Conservation (phyloP, 2,797 vertebrate genomes). For the Malurus splendens region DNA sequence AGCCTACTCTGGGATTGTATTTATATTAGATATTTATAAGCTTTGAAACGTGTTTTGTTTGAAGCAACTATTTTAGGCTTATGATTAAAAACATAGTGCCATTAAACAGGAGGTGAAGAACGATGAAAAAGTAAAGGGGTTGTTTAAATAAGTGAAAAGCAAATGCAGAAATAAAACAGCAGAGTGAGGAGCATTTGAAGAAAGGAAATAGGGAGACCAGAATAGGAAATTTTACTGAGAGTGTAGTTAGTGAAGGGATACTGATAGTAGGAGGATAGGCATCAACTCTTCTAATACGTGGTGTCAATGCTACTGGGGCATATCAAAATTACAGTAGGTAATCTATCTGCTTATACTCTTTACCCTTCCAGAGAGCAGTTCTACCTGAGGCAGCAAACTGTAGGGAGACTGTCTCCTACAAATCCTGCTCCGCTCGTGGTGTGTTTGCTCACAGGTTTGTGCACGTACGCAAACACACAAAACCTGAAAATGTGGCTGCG, state of each 20-base stretch:
- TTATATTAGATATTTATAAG: background rate
- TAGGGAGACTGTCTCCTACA: background rate
- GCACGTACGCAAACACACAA: background rate
- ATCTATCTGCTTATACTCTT: background rate
- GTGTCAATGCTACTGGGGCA: background rate
- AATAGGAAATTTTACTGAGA: background rate
- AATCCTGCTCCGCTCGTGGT: background rate
- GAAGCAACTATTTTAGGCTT: background rate
- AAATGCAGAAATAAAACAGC: background rate
- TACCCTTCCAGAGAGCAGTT: background rate
- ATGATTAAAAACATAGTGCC: background rate
- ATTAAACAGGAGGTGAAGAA: background rate
- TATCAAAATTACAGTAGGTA: background rate
- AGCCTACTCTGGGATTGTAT: background rate
- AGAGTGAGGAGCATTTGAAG: background rate
- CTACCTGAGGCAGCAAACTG: background rate
- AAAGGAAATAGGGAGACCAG: background rate
- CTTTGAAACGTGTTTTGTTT: background rate
- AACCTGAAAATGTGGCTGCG: background rate
- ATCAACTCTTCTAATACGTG: background rate
- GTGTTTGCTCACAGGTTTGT: background rate
- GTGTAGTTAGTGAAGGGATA: background rate
- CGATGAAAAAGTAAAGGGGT: background rate
- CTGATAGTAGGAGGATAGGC: background rate
- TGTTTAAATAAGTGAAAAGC: background rate